Percentiles rank a stretch among this genome's conserved stretches.
phyloP scores from a whole-genome alignment of 2,888 invertebrate species.

The Coremacera marginata region DNA sequence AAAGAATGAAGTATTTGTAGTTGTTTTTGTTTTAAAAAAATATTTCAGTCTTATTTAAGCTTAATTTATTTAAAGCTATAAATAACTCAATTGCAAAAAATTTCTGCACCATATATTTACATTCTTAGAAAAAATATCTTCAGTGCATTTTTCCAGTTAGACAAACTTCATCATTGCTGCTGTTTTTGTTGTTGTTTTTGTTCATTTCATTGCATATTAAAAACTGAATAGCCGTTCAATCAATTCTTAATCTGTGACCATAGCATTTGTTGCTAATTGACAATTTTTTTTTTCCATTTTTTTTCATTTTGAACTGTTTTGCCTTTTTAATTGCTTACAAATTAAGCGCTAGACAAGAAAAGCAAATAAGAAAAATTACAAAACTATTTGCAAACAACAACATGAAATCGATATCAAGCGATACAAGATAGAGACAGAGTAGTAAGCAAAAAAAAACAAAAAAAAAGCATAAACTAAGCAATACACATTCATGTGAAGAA shows the following conservation, averaged over 20 bases:
- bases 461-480: too few species aligned
- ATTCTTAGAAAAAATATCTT: neutral
- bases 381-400: neutral
- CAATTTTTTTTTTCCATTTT: constrained; percentile 7
- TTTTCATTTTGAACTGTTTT: constrained; percentile 29
- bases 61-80: too few species aligned
- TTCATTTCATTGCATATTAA: constrained; percentile 29
- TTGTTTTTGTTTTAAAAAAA: neutral
- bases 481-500: neutral
- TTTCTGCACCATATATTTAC: too few species aligned
- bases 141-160: too few species aligned
- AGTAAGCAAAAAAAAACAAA: neutral
- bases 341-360: constrained; percentile 47
- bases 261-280: constrained; percentile 37
- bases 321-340: constrained; percentile 48
- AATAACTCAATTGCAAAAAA: too few species aligned
- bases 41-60: too few species aligned
- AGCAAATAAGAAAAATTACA: neutral
- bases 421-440: neutral
- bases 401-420: neutral
- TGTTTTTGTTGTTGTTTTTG: constrained; percentile 13
- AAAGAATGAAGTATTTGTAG: neutral
- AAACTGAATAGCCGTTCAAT: constrained; percentile 39
- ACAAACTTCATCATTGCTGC: constrained; percentile 5
- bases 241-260: constrained; percentile 48